Evolutionary conservation across 2,888 invertebrate species (phyloP), one percentile per base, ranked within the genome.

Genomic region (Perithous albicinctus): DNA sequence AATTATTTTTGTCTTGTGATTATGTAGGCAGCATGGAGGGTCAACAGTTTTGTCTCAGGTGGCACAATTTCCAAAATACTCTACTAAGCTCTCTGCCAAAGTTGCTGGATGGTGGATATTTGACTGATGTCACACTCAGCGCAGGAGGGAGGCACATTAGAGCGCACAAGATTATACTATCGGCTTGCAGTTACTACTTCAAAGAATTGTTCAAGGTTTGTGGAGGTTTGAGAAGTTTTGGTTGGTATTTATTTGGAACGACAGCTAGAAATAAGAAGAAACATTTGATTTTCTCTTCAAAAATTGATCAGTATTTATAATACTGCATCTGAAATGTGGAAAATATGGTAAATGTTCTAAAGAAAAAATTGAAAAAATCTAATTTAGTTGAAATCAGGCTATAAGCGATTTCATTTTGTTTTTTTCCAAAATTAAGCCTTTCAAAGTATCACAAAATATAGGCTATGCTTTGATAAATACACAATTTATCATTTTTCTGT

Each of bases 131-230:
- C 64, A 98, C 97, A 10, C 94, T 98, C 61, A 97, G 97, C 85
- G 97, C 97, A 4, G 97, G 96, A 87, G 97, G 97, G 23, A 95
- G 96, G 82, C 96, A 96, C n/a, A 94, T 98, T 85, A 96, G 96
- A 88, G 98, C 98, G 0, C 98, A 98, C 93, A 95, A 96, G 89
- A 95, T 98, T 69, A 96, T 98, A 67, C 94, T 98, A 76, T 98
- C 98, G 29, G 97, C 97, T 84, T 98, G 98, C 93, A 98, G 98
- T 93, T 96, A 96, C 86, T 98, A 98, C 93, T 98, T 98, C 93
- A 96, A 97, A 88, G 97, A 97, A 89, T 94, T 98, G 83, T 97
- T 98, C 93, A 96, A 96, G 95, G 96, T 96, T 59, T 29, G 41
- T 41, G 8, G 15, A 18, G 1, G 1, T 48, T 48, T n/a, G n/a